Evolutionary conservation across 2,113 vertebrate genomes (phyloP), one percentile per base, ranked within the genome.

Genomic region (Vulpes ferrilata): DNA sequence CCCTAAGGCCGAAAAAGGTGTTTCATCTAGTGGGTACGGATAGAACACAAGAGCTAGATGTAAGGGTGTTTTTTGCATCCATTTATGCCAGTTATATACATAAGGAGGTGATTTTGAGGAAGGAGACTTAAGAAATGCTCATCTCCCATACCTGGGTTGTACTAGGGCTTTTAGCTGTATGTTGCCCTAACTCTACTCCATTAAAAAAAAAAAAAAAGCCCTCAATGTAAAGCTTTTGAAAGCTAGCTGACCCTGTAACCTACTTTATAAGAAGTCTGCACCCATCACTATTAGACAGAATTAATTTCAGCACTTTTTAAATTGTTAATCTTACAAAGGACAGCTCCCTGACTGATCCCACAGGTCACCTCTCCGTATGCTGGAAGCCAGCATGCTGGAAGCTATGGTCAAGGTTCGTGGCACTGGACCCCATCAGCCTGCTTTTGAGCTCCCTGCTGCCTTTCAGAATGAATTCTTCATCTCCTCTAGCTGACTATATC

Each of bases 301-400:
- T 98, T 98, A 96, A 98, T 98, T 97, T 97, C 97, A 97, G 95
- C 97, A 96, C 96, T 98, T 98, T 98, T 98, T 96, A 97, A 97
- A 96, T 97, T 98, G 96, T 98, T 98, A 96, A 93, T 98, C 93
- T 98, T 97, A 96, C 93, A 97, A 97, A 98, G 97, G 98, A 98
- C 97, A 97, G 96, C 94, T 98, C 90, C 87, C 96, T 38, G 71
- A 94, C 93, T 97, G 96, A 97, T 96, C 97, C 92, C 94, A 93
- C 80, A 78, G 97, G 97, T 95, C 88, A 2, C 97, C 96, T 87
- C 97, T 97, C 82, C 73, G 43, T 88, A 90, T 95, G 93, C 78
- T 96, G 84, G 78, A 93, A 98, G 96, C 94, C 51, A 11, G 43
- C 0, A 0, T 96, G 87, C 93, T 97, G 84, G 71, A 78, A 98